Conservation (phyloP, 2,797 vertebrate species). For the Gorsachius magnificus region DNA sequence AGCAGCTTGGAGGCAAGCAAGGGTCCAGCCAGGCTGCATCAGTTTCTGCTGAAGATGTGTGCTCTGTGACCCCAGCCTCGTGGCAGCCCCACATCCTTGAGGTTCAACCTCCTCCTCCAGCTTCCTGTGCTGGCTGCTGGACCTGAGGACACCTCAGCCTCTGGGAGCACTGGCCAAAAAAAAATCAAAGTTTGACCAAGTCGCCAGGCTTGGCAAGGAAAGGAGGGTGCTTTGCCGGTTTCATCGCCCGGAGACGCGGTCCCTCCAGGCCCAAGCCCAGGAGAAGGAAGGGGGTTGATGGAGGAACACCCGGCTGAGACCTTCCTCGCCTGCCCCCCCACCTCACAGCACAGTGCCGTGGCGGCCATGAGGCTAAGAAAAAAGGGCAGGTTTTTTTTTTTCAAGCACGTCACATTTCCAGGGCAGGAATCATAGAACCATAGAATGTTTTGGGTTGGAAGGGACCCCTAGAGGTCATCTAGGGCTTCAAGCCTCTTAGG, state of each 20-base stretch:
- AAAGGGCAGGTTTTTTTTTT: not conserved
- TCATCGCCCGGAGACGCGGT: not conserved
- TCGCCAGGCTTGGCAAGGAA: not conserved
- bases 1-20: not conserved
- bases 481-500: not conserved
- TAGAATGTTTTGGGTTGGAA: too few relatives aligned
- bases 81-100: not conserved
- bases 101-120: not conserved
- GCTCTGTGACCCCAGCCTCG: fast-evolving
- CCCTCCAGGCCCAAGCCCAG: not conserved
- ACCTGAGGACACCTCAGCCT: not conserved
- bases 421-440: not conserved
- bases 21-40: not conserved
- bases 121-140: not conserved
- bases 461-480: too few relatives aligned
- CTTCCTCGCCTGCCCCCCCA: not conserved
- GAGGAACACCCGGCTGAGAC: not conserved
- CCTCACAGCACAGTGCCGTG: not conserved
- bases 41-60: not conserved
- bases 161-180: not conserved
- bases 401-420: not conserved
- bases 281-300: not conserved
- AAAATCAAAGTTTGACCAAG: not conserved
- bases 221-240: not conserved
- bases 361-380: not conserved